Base-by-base conservation (phyloP, 2,888 invertebrate species). In the Campaea margaritaria region DNA sequence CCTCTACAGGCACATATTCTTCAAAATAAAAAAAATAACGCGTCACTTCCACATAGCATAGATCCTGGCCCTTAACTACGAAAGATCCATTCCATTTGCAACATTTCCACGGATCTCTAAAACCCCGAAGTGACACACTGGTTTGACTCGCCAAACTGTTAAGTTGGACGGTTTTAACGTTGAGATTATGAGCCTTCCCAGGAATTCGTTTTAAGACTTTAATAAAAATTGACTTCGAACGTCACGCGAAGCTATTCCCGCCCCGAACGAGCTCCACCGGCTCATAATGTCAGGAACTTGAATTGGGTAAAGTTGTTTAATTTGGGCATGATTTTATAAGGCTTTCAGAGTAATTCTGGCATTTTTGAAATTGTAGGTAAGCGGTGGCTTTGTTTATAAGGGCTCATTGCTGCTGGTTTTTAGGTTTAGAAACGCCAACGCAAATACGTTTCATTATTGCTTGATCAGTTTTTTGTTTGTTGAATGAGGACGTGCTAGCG, bases 151-250 rank as follows among this genome's bases (percentile, higher is more conserved):
- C 65, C 62, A 65, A 70, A 72, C 59, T 58, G 65, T 60, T 55
- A 68, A 75, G 62, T 74, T 70, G 65, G 65, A 68, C 66, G 65
- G 64, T 68, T 73, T 70, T 70, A 65, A 69, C 63, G 68, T 73
- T 44, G 44, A 72, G 63, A 71, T 70, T 67, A 73, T 59, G 60
- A 61, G 61, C 72, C 69, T 70, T 63, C 43, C 45, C 55, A 62
- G 65, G 63, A 67, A 71, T 58, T 66, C 67, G 60, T 67, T 72
- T 65, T 64, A 64, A 67, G 62, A 64, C 60, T 70, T 77, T 73
- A 73, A 73, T 71, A 74, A 76, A 79, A 75, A 75, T 70, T 72
- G 65, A 76, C 70, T 76, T 69, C 62, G 65, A 63, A 66, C 64
- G 54, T 49, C 54, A 59, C 42, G 45, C 41, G 36, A 46, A 38